Evolutionary conservation across 2,888 invertebrate genomes (phyloP), one percentile per base, ranked within the genome.

Genomic region (Ischnura elegans): DNA sequence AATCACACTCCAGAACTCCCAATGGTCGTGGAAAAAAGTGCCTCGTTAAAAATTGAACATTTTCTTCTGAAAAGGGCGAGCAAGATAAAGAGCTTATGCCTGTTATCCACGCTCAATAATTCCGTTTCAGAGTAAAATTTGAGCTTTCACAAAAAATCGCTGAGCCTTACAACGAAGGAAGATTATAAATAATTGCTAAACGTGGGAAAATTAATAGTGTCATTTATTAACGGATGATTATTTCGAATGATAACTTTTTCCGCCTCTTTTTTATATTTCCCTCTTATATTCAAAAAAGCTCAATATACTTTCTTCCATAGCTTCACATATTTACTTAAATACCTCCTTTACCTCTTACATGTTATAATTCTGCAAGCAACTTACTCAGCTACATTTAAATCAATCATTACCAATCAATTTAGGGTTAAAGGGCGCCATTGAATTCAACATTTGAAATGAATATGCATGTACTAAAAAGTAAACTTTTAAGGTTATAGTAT

Each of bases 71-170:
- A 13, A 76, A 76, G 29, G 29, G 76, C 16, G 0, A 36, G 76
- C 29, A 36, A 76, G 76, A 76, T 76, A 76, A 76, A 76, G 36
- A 76, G 76, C 76, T 76, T 76, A 76, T 6, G 29, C 76, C 76
- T 36, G 76, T 76, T 76, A 76, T 76, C 76, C 76, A 4, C 66
- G 76, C 13, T 76, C 36, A 36, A 36, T 76, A 76, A 76, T 76
- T 76, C 76, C 76, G 10, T 36, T 36, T 76, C 36, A 36, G 36
- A 2, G 76, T 36, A 76, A 76, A 76, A 76, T 76, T 8, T 10
- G 76, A 36, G 25, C 76, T 61, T 61, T 29, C 5, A 36, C 29
- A 76, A 29, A 76, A 76, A 36, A 76, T 76, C 36, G 3, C 13
- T 13, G 36, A 13, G 29, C 76, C 76, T 36, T 76, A 76, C 16